Conservation (phyloP, 2,113 vertebrate species). For the Antigone vipio region DNA sequence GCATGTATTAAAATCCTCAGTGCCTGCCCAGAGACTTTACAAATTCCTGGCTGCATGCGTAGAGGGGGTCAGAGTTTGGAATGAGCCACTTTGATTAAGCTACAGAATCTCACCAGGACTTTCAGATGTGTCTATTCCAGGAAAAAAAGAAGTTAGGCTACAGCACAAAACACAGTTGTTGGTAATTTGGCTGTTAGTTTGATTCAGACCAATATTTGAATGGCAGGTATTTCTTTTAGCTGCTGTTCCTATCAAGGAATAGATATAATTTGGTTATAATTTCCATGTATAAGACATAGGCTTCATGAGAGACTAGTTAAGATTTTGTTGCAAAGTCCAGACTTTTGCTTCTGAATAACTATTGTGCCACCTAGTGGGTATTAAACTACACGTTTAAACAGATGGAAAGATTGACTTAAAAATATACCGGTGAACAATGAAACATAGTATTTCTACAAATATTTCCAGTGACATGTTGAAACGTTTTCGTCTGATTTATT, state of each 20-base stretch:
- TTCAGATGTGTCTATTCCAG: background rate
- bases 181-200: background rate
- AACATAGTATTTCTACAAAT: background rate
- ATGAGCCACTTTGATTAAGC: background rate
- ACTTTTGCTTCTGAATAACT: background rate
- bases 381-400: background rate
- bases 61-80: background rate
- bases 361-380: slow-evolving; percentile 61
- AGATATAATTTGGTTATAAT: background rate
- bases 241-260: background rate
- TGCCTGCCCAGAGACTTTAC: background rate
- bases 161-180: background rate
- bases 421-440: background rate
- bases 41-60: background rate
- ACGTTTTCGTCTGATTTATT: background rate
- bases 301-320: background rate
- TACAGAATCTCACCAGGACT: background rate
- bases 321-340: background rate
- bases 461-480: background rate
- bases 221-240: background rate
- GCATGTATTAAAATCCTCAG: background rate
- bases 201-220: background rate
- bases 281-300: background rate
- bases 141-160: background rate
- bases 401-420: background rate